phyloP scores from a whole-genome alignment of 2,888 invertebrate species.

The Agonopterix heracliana region DNA sequence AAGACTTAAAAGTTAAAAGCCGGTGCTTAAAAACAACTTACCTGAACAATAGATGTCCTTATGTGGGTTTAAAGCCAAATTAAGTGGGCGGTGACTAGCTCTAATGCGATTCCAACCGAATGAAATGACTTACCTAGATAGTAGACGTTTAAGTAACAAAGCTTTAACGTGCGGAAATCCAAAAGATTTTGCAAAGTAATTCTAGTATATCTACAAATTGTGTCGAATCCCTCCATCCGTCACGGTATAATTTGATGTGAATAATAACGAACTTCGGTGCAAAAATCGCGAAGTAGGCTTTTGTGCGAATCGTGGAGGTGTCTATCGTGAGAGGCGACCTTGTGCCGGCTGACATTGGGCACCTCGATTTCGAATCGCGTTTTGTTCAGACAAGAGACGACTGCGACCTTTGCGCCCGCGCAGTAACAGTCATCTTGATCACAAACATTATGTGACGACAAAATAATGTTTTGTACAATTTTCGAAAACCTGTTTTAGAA shows the following conservation, averaged over 20 bases:
- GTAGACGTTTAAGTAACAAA: too few relatives aligned
- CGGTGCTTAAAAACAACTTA: constrained; percentile 26
- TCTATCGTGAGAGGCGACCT: constrained; percentile 62
- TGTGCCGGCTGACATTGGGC: constrained; percentile 61
- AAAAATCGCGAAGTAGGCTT: constrained; percentile 27
- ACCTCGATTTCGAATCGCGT: constrained; percentile 50
- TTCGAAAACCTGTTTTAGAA: too few relatives aligned
- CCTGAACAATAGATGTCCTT: constrained; percentile 26
- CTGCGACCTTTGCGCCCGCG: constrained; percentile 36
- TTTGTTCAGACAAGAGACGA: constrained; percentile 30
- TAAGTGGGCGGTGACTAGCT: constrained; percentile 25
- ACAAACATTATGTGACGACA: constrained; percentile 3
- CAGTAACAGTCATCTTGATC: neutral
- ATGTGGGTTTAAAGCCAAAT: constrained; percentile 30
- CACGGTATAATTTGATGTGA: too few relatives aligned
- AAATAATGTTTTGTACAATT: neutral
- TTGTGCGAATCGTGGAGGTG: constrained; percentile 42
- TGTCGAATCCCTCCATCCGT: too few relatives aligned
- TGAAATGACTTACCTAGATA: too few relatives aligned
- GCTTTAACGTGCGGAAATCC: too few relatives aligned
- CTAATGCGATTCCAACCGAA: neutral
- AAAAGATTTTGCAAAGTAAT: too few relatives aligned
- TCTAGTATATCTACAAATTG: too few relatives aligned
- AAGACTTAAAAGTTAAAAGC: constrained; percentile 18
- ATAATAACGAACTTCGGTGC: neutral